These are phyloP conservation scores for Eristalis tenax DNA, from an alignment of 2,888 invertebrate species.

Conservation along the genomic window DNA sequence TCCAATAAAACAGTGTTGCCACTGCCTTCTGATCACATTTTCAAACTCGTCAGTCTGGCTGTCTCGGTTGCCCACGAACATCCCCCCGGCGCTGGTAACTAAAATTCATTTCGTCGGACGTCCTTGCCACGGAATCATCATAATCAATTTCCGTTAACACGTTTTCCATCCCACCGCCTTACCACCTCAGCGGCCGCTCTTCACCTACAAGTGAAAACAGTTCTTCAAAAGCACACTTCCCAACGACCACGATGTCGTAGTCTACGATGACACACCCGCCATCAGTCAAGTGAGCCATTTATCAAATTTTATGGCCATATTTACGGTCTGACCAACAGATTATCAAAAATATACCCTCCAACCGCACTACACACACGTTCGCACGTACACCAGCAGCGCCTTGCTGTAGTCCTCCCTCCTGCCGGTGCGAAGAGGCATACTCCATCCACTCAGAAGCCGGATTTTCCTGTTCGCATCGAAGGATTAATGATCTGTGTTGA, in stretches of 20 bases:
- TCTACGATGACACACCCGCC: neutral
- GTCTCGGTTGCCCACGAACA: neutral
- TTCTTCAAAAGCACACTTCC: neutral
- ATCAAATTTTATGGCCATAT: conserved; percentile 38
- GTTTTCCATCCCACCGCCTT: neutral
- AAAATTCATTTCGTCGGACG: neutral
- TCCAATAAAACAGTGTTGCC: neutral
- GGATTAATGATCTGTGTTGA: conserved; percentile 46
- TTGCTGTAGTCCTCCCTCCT: neutral
- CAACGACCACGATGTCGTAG: neutral
- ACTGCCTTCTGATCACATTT: neutral
- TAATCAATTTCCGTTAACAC: conserved; percentile 11
- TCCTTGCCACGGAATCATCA: neutral
- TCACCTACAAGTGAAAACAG: neutral
- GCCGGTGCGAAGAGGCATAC: neutral
- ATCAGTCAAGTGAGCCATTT: conserved; percentile 36
- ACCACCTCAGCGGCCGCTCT: neutral
- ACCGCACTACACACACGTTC: neutral
- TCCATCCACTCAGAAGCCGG: neutral
- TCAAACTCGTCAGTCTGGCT: neutral
- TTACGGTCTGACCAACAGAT: conserved; percentile 18
- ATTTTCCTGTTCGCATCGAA: conserved; percentile 13
- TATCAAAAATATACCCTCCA: conserved; percentile 12
- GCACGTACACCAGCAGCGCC: neutral
- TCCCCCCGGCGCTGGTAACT: neutral